A percentile compares a stretch with the other conserved stretches of the same genome.
phyloP scores from a whole-genome alignment of 2,888 invertebrate genomes.

The Herminia tarsipennalis region DNA sequence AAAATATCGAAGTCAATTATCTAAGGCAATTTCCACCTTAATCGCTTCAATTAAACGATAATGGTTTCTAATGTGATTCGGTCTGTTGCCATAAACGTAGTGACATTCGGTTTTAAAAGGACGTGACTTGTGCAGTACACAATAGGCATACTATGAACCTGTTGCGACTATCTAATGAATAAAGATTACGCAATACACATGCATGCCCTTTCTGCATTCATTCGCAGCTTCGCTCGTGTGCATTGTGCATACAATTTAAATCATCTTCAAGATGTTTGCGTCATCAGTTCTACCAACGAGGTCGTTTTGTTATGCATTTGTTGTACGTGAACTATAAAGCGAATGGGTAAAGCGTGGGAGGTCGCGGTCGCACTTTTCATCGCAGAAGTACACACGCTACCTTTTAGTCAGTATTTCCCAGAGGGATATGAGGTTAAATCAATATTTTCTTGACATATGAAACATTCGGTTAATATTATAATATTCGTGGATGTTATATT shows the following conservation, averaged over 20 bases:
- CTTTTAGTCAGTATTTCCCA: constrained; percentile 22
- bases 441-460: constrained; percentile 11
- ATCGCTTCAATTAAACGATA: constrained; percentile 3
- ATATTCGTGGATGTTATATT: too few species aligned
- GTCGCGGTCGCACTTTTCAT: constrained; percentile 23
- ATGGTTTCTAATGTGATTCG: constrained; percentile 1
- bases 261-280: constrained; percentile 48
- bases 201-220: constrained; percentile 28
- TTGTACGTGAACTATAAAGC: constrained; percentile 38
- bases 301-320: constrained; percentile 40
- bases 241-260: constrained; percentile 49
- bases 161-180: constrained; percentile 42
- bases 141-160: constrained; percentile 34
- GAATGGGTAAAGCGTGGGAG: constrained; percentile 25
- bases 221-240: constrained; percentile 24
- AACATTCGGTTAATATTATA: too few species aligned
- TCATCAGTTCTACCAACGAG: constrained; percentile 49
- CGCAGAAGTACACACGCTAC: constrained; percentile 11
- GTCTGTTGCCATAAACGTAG: constrained; percentile 11
- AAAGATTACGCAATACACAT: constrained; percentile 32
- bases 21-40: not conserved
- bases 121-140: constrained; percentile 13
- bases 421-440: constrained; percentile 8
- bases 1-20: too few species aligned
- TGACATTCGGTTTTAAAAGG: constrained; percentile 12